These are phyloP conservation scores for Conus canariensis DNA, from an alignment of 2,888 invertebrate species.

Conservation along the genomic window DNA sequence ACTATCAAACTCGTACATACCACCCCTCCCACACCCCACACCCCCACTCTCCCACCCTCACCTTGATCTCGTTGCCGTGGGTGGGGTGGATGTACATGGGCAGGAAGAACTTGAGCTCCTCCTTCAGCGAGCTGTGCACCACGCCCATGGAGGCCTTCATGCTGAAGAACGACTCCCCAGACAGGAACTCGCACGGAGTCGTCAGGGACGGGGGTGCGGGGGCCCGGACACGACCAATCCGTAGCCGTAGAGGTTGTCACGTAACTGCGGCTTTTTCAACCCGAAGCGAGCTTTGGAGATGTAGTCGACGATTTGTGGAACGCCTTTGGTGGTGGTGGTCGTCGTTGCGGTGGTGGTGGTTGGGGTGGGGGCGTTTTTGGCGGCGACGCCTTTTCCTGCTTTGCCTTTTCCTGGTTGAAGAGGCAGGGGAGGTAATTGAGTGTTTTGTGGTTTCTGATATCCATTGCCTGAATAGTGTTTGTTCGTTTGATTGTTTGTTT, in stretches of 20 bases:
- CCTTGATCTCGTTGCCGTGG: conserved; percentile 63
- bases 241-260: conserved; percentile 67
- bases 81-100: conserved; percentile 67
- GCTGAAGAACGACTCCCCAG: conserved; percentile 62
- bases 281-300: conserved; percentile 66
- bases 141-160: conserved; percentile 66
- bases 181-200: conserved; percentile 70
- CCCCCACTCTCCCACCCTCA: not conserved
- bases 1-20: not conserved
- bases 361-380: conserved; percentile 42
- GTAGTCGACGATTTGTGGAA: conserved; percentile 64
- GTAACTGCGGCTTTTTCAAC: conserved; percentile 56
- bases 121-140: conserved; percentile 71
- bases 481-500: no score
- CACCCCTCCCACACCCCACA: not conserved
- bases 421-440: not conserved
- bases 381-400: not conserved
- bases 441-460: not conserved
- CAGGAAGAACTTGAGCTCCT: conserved; percentile 67
- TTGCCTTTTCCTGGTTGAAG: not conserved
- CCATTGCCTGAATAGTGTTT: no score
- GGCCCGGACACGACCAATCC: conserved; percentile 70
- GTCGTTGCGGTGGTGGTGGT: conserved; percentile 24
- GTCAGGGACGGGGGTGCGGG: conserved; percentile 63
- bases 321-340: conserved; percentile 24